phyloP scores from a whole-genome alignment of 2,113 vertebrate species.

The Chlamydotis undulata region DNA sequence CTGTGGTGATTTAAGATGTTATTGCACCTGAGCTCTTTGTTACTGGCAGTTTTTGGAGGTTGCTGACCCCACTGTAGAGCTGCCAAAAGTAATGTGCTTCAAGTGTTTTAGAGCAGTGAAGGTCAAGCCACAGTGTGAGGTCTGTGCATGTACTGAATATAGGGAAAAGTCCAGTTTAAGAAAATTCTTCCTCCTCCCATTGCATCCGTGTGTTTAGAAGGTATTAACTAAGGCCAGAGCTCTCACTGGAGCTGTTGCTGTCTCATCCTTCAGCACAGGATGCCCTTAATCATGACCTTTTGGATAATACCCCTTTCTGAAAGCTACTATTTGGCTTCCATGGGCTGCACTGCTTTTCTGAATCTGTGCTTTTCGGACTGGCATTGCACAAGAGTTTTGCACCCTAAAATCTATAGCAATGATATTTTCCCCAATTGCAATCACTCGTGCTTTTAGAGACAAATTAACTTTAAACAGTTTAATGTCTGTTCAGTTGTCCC shows the following conservation, averaged over 20 bases:
- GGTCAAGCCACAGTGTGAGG: slow-evolving; percentile 4
- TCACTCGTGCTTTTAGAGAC: not conserved
- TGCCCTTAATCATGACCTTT: not conserved
- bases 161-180: not conserved
- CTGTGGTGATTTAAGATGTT: slow-evolving; percentile 67
- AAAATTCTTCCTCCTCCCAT: not conserved
- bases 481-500: not conserved
- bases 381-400: not conserved
- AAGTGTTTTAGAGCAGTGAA: slow-evolving; percentile 30
- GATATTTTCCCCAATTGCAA: not conserved
- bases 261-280: not conserved
- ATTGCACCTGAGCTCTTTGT: slow-evolving; percentile 66
- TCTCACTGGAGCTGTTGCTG: not conserved
- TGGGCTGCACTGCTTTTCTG: not conserved
- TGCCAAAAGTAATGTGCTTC: slow-evolving; percentile 51
- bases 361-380: not conserved
- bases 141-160: not conserved
- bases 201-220: not conserved
- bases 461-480: not conserved
- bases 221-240: not conserved
- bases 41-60: slow-evolving; percentile 44
- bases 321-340: not conserved
- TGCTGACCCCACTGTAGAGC: slow-evolving; percentile 30
- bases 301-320: not conserved
- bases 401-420: not conserved